Base-by-base conservation (phyloP, 1,140 invertebrate genomes). In the Saccostrea echinata region DNA sequence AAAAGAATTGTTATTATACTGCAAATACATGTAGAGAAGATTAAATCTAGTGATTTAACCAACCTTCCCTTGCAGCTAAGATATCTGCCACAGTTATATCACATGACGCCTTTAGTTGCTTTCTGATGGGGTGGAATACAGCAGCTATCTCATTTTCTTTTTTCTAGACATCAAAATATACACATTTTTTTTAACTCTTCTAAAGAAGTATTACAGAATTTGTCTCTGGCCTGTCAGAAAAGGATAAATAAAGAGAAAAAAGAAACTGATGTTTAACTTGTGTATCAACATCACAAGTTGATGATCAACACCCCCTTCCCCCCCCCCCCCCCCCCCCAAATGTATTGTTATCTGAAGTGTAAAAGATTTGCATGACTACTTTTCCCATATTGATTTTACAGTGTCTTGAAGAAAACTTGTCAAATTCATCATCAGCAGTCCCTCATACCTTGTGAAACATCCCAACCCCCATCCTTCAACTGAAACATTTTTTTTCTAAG, bases 131-230 rank as follows among this genome's bases (percentile, higher is more conserved):
- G 82, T 96, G 95, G 92, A 97, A 99, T 18, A 96, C 95, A 68
- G 96, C 95, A 71, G 96, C 96, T 86, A 99, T 97, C 89, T 97
- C 94, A 91, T 97, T 96, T 91, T 97, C 97, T 92, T 97, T 97
- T 3, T 95, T 93, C 95, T 97, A 90, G 84, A 88, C 89, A 83
- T 24, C 24, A 4, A 64, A 64, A 13, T 61, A 11, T 0, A 71
- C 55, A 57, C 55, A 57, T 18, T 6, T 43, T 43, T 43, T 43
- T n/a, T 6, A 4, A 0, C 35, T 43, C 9, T 43, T 43, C 43
- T 43, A 4, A 43, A 43, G 4, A 43, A 43, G 43, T 43, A 43
- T 43, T 2, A 43, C 1, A 43, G 6, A 6, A 43, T 43, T 0
- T 43, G 43, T 43, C 43, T 9, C 9, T 43, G 9, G 9, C 6